phyloP scores from a whole-genome alignment of 2,888 invertebrate species.

The Scaptomyza tumidula region DNA sequence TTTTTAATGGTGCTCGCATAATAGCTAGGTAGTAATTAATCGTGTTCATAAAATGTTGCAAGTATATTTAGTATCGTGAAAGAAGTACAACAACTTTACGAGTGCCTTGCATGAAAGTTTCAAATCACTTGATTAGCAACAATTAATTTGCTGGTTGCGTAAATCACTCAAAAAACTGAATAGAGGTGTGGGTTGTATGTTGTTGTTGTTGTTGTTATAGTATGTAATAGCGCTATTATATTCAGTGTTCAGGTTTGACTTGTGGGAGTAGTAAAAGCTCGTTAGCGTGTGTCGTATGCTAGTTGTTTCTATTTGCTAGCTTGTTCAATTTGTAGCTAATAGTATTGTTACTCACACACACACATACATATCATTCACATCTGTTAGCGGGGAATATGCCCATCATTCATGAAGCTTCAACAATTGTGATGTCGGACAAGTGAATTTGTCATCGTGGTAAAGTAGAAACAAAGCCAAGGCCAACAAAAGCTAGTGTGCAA shows the following conservation, averaged over 20 bases:
- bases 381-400: slow-evolving; percentile 34
- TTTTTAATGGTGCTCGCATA: slow-evolving; percentile 24
- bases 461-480: slow-evolving; percentile 72
- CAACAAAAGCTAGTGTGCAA: slow-evolving; percentile 47
- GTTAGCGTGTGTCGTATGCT: slow-evolving; percentile 62
- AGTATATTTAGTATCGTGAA: slow-evolving; percentile 33
- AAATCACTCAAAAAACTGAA: slow-evolving; percentile 36
- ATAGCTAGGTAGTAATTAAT: slow-evolving; percentile 63
- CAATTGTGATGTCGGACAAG: slow-evolving; percentile 75
- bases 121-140: slow-evolving; percentile 73
- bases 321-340: slow-evolving; percentile 70
- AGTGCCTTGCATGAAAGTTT: slow-evolving; percentile 61
- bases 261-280: slow-evolving; percentile 62
- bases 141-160: slow-evolving; percentile 58
- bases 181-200: background rate
- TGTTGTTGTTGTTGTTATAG: too few species aligned
- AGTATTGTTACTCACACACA: slow-evolving; percentile 71
- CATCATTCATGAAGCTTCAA: slow-evolving; percentile 68
- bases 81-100: slow-evolving; percentile 34
- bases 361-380: slow-evolving; percentile 50
- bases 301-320: slow-evolving; percentile 16
- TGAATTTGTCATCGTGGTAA: slow-evolving; percentile 73
- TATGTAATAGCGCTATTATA: slow-evolving; percentile 1
- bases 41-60: slow-evolving; percentile 58
- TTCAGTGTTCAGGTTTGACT: slow-evolving; percentile 35